phyloP scores from a whole-genome alignment of 2,888 invertebrate genomes.

The Camponotus fellah region DNA sequence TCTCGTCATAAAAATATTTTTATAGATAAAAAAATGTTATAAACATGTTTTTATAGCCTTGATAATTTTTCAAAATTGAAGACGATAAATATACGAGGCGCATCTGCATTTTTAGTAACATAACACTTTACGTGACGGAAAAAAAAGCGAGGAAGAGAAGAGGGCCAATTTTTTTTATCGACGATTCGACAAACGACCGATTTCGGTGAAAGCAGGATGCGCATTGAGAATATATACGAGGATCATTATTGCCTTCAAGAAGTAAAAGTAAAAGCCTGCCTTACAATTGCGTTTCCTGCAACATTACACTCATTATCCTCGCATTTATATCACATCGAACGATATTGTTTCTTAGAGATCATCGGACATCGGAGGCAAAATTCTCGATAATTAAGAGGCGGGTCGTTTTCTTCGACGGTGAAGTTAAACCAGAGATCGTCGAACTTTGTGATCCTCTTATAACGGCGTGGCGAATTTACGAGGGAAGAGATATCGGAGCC shows the following conservation, averaged over 20 bases:
- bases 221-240: slow-evolving; percentile 59
- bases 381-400: background rate
- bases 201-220: slow-evolving; percentile 65
- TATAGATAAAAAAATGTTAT: background rate
- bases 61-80: slow-evolving; percentile 34
- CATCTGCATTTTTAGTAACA: slow-evolving; percentile 60
- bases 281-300: slow-evolving; percentile 12
- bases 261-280: slow-evolving; percentile 48
- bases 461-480: slow-evolving; percentile 14
- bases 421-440: background rate
- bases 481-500: slow-evolving; percentile 29
- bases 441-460: background rate
- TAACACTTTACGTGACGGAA: slow-evolving; percentile 52
- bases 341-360: background rate
- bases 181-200: slow-evolving; percentile 61
- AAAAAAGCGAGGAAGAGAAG: slow-evolving; percentile 2
- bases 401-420: background rate
- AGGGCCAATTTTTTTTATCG: slow-evolving; percentile 53
- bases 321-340: background rate
- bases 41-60: background rate
- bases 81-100: background rate
- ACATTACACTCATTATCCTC: slow-evolving; percentile 2
- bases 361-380: background rate
- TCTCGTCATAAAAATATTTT: background rate
- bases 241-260: slow-evolving; percentile 63